These are phyloP conservation scores for Delia radicum DNA, from an alignment of 1,140 invertebrate species.

Conservation along the genomic window DNA sequence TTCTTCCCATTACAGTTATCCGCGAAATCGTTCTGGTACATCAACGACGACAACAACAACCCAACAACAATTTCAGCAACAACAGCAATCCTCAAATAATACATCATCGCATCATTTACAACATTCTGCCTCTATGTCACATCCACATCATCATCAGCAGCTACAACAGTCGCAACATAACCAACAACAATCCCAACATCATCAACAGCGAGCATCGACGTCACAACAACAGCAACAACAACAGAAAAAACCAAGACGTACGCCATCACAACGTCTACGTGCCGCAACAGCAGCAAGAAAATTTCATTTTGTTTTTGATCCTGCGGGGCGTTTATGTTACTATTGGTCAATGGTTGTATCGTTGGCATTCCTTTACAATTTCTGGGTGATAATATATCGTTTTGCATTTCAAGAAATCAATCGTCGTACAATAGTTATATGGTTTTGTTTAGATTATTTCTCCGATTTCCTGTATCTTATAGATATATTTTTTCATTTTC, in stretches of 20 bases:
- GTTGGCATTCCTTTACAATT: conserved; percentile 97
- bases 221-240: conserved; percentile 30
- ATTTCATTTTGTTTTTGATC: conserved; percentile 92
- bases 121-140: conserved; percentile 13
- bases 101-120: conserved; percentile 32
- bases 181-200: conserved; percentile 37
- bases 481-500: conserved; percentile 96
- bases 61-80: conserved; percentile 33
- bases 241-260: conserved; percentile 45
- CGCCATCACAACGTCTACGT: conserved; percentile 50
- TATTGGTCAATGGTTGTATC: conserved; percentile 98
- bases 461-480: conserved; percentile 94
- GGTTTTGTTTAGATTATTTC: conserved; percentile 96
- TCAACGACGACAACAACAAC: conserved; percentile 33
- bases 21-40: conserved; percentile 41
- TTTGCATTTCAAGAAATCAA: conserved; percentile 95
- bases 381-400: conserved; percentile 98
- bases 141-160: conserved; percentile 45
- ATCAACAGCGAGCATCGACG: conserved; percentile 18
- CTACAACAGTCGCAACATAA: conserved; percentile 40
- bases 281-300: conserved; percentile 57
- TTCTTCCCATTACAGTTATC: conserved; percentile 34
- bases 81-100: conserved; percentile 20
- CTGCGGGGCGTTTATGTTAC: conserved; percentile 87
- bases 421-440: conserved; percentile 84